Evolutionary conservation across 1,140 invertebrate genomes (phyloP), one percentile per base, ranked within the genome.

Genomic region (Tyrophagus putrescentiae): DNA sequence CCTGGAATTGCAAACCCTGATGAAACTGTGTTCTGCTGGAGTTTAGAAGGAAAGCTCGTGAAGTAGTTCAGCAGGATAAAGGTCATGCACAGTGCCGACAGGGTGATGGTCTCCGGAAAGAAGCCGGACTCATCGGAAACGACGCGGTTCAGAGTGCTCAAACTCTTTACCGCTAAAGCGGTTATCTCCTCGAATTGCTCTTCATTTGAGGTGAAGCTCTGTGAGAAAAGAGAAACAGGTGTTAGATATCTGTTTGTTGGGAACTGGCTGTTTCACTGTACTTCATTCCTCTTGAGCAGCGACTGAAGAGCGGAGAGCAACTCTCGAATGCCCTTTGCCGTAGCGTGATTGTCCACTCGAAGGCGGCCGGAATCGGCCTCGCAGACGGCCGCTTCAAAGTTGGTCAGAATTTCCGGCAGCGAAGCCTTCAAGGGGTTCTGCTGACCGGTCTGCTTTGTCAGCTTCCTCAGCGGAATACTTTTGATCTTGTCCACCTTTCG

Each of bases 21-120:
- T n/a, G n/a, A n/a, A n/a, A n/a, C n/a, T n/a, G n/a, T n/a, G n/a
- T n/a, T n/a, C n/a, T n/a, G n/a, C n/a, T n/a, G n/a, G n/a, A n/a
- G n/a, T n/a, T n/a, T n/a, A n/a, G n/a, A n/a, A n/a, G n/a, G n/a
- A 48, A 48, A 39, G 31, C 31, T 13, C 7, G 7, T 48, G 21
- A 9, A 48, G 31, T 48, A 48, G 18, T 18, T 48, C 7, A 48
- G 9, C 7, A 48, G 18, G 21, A 48, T 21, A 48, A 48, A 48
- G 7, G 45, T 7, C 23, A 48, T 48, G 45, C 45, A 48, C 45
- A 48, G 18, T 13, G 45, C 45, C 31, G 45, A 48, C 18, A 48
- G 31, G 23, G 45, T 48, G 7, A 48, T 48, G 45, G 7, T 48
- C 31, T 48, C 45, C 9, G 45, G 45, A n/a, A n/a, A n/a, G 18